Conservation (phyloP, 2,797 vertebrate genomes). For the Amphiprion clarkii region DNA sequence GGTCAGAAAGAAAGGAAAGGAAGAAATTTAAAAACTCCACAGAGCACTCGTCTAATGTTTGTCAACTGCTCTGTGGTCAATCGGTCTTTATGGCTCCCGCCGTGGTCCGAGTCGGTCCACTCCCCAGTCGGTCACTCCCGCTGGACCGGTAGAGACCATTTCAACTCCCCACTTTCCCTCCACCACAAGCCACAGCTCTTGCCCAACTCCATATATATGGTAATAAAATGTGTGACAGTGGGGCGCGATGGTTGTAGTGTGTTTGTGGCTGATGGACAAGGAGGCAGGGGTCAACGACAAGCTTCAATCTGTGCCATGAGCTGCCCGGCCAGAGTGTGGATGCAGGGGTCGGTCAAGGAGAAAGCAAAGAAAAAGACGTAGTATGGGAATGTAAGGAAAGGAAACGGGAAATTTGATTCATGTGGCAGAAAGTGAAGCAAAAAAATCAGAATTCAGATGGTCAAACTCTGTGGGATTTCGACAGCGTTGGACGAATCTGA, state of each 20-base stretch:
- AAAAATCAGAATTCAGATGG: conserved; percentile 13
- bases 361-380: not conserved
- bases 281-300: conserved; percentile 82
- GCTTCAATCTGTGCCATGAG: conserved; percentile 44
- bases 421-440: conserved; percentile 1
- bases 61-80: conserved; percentile 49
- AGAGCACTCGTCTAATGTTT: conserved; percentile 47
- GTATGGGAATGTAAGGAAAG: not conserved
- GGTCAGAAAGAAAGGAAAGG: conserved; percentile 33
- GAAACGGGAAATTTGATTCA: conserved; percentile 16
- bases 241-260: conserved; percentile 28
- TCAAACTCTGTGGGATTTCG: conserved; percentile 15
- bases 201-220: conserved; percentile 85
- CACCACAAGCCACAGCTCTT: conserved; percentile 60
- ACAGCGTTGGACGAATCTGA: conserved; percentile 1
- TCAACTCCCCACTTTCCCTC: conserved; percentile 42
- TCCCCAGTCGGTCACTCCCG: conserved; percentile 56
- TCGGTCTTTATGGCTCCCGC: conserved; percentile 59
- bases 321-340: not conserved
- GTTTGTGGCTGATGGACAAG: conserved; percentile 84
- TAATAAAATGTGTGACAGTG: conserved; percentile 86
- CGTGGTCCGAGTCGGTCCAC: conserved; percentile 48
- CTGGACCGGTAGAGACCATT: conserved; percentile 67
- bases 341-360: not conserved
- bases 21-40: not conserved